Evolutionary conservation across 2,888 invertebrate species (phyloP), one percentile per base, ranked within the genome.

Genomic region (Dione vanillae): DNA sequence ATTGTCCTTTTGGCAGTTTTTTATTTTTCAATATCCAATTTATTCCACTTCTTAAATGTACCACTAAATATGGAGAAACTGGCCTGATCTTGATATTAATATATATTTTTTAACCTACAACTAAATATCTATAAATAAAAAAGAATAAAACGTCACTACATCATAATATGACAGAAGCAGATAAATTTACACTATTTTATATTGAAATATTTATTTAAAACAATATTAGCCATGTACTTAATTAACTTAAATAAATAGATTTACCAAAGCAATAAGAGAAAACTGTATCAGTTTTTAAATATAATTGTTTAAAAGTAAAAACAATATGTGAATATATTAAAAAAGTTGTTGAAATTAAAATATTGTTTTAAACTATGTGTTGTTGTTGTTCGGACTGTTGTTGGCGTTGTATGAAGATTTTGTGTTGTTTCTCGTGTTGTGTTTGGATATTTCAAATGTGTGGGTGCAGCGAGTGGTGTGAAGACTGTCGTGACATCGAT

Each of bases 331-430:
- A 27, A 27, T 3, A 27, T 27, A 27, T 27, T 27, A 2, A 27
- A 27, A 2, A 27, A 27, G 27, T 16, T 47, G 9, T 16, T 3
- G 16, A 9, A 16, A 47, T 47, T 1, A 10, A 47, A 47, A 47
- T 47, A 16, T 47, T 2, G n/a, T n/a, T 56, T 35, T 45, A 56
- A 27, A 54, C 40, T 40, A 85, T 85, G 84, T 85, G 85, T 74
- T 85, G 83, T 72, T 82, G 77, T 49, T 80, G 78, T 59, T 76
- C 74, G 9, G 70, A 78, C n/a, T 77, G 76, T 14, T 82, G 80
- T 67, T 69, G 78, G n/a, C 80, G 81, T 1, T 83, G 81, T 56
- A 58, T 78, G 47, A 69, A 72, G 16, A 75, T 78, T 47, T 2
- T 77, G 7, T 78, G 74, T 43, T 79, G 79, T 65, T 51, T 77